Conservation (phyloP, 2,797 vertebrate genomes). For the Melanogrammus aeglefinus region DNA sequence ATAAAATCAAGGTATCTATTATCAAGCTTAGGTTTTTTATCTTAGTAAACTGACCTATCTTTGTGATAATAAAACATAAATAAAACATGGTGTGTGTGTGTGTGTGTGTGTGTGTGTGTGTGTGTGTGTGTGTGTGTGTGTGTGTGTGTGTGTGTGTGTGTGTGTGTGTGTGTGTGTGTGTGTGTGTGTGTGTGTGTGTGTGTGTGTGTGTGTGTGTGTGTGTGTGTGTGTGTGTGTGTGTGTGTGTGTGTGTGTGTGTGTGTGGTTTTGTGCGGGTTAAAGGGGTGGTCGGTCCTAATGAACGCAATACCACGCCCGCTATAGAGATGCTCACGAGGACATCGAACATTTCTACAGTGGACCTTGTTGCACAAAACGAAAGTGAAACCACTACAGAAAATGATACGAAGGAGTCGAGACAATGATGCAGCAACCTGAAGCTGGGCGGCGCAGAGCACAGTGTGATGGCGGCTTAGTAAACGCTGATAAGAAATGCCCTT, state of each 20-base stretch:
- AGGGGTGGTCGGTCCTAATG: conserved; percentile 8
- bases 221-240: not conserved
- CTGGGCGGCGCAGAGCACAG: conserved; percentile 37
- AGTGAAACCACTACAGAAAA: conserved; percentile 9
- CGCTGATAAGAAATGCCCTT: conserved; percentile 79
- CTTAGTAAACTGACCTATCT: conserved; percentile 26
- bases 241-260: not conserved
- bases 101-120: not conserved
- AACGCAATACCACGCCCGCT: conserved; percentile 32
- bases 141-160: not conserved
- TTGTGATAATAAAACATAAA: not conserved
- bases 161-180: not conserved
- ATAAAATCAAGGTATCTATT: conserved; percentile 42
- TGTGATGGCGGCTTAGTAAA: conserved; percentile 65
- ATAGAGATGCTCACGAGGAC: conserved; percentile 17
- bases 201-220: not conserved
- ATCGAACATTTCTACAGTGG: conserved; percentile 22
- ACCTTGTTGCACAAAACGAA: conserved; percentile 8
- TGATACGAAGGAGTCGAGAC: conserved; percentile 34
- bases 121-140: not conserved
- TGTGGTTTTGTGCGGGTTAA: not conserved
- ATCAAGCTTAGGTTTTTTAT: conserved; percentile 25
- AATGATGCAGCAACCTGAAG: conserved; percentile 55
- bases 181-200: not conserved
- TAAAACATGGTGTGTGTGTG: not conserved